phyloP scores from a whole-genome alignment of 2,113 vertebrate species.

The Elephantulus edwardii region DNA sequence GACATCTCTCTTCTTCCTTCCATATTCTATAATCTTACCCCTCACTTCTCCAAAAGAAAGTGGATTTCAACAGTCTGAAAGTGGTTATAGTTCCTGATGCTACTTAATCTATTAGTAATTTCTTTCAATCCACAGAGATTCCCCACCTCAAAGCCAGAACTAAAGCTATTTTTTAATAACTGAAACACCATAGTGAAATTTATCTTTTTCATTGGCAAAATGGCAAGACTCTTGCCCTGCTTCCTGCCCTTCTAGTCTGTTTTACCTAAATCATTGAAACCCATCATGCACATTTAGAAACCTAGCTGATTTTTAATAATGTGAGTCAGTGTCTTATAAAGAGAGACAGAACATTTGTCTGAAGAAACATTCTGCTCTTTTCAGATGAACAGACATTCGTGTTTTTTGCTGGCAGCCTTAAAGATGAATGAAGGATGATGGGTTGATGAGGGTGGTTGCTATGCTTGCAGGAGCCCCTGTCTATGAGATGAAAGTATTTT shows the following conservation, averaged over 20 bases:
- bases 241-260: constrained; percentile 5
- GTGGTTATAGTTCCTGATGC: background rate
- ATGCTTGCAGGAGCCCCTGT: background rate
- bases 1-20: background rate
- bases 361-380: background rate
- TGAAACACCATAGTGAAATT: background rate
- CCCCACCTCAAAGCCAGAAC: constrained; percentile 41
- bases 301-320: constrained; percentile 37
- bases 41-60: background rate
- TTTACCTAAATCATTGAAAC: constrained; percentile 21
- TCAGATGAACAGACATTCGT: background rate
- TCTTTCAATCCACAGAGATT: constrained; percentile 27
- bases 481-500: constrained; percentile 2
- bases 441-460: background rate
- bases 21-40: background rate
- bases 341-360: background rate
- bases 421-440: background rate
- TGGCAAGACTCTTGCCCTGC: background rate
- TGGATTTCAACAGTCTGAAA: background rate
- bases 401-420: background rate
- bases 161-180: background rate
- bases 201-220: background rate
- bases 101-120: constrained; percentile 23
- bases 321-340: constrained; percentile 29
- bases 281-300: background rate